Evolutionary conservation across 1,140 invertebrate genomes (phyloP).

Genomic region (Tetragnatha versicolor): DNA sequence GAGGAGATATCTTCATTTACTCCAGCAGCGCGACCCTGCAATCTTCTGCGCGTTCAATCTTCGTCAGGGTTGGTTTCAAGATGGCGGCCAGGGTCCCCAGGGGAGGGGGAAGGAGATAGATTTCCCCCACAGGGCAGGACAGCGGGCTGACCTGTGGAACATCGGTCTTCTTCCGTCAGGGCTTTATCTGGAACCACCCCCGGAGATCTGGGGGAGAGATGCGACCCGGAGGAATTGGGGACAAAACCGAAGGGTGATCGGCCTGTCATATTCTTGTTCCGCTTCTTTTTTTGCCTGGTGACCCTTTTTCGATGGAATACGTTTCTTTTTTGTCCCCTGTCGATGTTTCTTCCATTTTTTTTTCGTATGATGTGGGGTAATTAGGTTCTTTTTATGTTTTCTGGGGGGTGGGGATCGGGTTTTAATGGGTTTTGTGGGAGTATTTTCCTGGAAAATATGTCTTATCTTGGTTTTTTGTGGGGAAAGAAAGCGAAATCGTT

Average conservation of each 20-base stretch:
- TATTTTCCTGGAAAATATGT: too few species aligned
- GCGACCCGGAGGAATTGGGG: constrained; percentile 38
- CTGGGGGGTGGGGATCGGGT: background rate
- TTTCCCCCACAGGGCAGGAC: background rate
- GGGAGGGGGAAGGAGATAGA: constrained; percentile 18
- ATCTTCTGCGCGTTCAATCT: constrained; percentile 21
- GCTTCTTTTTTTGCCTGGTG: background rate
- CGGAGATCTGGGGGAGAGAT: constrained; percentile 12
- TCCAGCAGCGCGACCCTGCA: constrained; percentile 1
- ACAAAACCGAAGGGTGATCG: constrained; percentile 6
- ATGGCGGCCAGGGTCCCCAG: background rate
- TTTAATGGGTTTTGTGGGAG: too few species aligned
- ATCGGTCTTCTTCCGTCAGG: constrained; percentile 50
- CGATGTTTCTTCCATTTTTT: background rate
- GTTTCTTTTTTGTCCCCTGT: background rate
- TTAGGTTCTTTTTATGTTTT: background rate
- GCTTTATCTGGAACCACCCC: background rate
- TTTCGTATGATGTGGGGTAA: background rate
- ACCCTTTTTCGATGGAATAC: background rate
- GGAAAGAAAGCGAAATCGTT: background rate
- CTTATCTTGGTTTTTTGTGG: too few species aligned
- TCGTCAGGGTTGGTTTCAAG: constrained; percentile 9
- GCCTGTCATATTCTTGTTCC: background rate
- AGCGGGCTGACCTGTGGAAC: background rate
- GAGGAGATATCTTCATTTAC: constrained; percentile 35